These are phyloP conservation scores for Procapra przewalskii DNA, from an alignment of 2,113 vertebrate genomes.

Conservation along the genomic window DNA sequence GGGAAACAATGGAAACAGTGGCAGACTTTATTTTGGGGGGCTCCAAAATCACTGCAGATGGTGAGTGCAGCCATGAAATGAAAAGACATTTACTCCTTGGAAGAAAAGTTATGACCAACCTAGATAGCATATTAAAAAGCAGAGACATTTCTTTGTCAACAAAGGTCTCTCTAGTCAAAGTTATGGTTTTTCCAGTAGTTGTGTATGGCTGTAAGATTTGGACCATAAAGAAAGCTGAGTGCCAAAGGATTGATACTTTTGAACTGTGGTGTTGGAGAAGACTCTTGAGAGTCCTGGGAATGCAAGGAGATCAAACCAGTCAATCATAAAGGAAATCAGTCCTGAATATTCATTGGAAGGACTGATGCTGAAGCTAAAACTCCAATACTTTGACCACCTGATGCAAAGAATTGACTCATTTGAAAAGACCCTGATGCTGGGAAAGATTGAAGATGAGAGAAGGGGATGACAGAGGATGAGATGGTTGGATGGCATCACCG, in stretches of 20 bases:
- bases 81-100: not conserved
- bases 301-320: not conserved
- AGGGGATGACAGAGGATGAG: not conserved
- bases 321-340: not conserved
- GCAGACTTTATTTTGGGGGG: not conserved
- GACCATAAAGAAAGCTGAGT: not conserved
- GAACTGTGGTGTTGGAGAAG: not conserved
- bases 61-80: not conserved
- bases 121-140: not conserved
- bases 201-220: not conserved
- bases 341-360: not conserved
- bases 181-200: not conserved
- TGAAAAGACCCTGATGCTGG: not conserved
- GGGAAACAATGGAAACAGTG: not conserved
- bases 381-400: not conserved
- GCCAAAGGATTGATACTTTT: not conserved
- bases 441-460: not conserved
- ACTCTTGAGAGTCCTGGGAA: not conserved
- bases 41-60: not conserved
- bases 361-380: not conserved
- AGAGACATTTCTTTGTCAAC: not conserved
- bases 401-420: not conserved
- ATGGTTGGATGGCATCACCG: not conserved
- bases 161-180: not conserved
- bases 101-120: not conserved